These are phyloP conservation scores for Xyliphius kryptos DNA, from an alignment of 2,113 vertebrate genomes.

Conservation along the genomic window DNA sequence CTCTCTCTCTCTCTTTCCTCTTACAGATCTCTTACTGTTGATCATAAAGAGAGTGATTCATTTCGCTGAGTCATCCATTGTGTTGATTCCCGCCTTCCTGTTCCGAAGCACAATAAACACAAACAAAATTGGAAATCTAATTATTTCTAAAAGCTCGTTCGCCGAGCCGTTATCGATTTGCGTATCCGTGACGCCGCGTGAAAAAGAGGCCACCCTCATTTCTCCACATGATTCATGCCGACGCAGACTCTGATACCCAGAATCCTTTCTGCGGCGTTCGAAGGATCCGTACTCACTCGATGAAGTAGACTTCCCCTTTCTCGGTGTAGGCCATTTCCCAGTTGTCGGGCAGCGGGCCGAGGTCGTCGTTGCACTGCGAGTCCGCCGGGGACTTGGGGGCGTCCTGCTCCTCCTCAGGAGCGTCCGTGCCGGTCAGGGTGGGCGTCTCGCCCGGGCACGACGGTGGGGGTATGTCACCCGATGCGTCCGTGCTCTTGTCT, in stretches of 20 bases:
- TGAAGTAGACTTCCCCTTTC: constrained; percentile 98
- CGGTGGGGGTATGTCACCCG: constrained; percentile 77
- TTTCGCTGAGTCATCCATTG: background rate
- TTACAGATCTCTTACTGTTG: background rate
- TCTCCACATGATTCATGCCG: background rate
- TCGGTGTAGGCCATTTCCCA: constrained; percentile 99
- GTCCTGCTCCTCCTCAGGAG: constrained; percentile 76
- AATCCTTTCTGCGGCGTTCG: constrained; percentile 8
- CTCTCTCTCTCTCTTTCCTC: background rate
- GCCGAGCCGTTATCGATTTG: constrained; percentile 25
- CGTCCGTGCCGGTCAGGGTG: constrained; percentile 75
- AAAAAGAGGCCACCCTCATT: constrained; percentile 12
- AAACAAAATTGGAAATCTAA: background rate
- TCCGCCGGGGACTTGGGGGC: constrained; percentile 69
- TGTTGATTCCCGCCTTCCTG: background rate
- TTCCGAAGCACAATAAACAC: background rate
- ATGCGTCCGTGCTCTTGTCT: constrained; percentile 88
- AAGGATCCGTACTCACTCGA: constrained; percentile 78
- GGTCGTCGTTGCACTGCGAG: constrained; percentile 78
- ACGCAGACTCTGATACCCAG: constrained; percentile 1
- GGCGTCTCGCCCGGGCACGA: constrained; percentile 70
- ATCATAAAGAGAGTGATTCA: constrained; percentile 16
- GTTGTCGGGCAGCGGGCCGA: constrained; percentile 90
- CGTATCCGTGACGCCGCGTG: constrained; percentile 3
- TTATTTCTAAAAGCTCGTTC: background rate